Evolutionary conservation across 2,888 invertebrate species (phyloP), one percentile per base, ranked within the genome.

Genomic region (Ethmia dodecea): DNA sequence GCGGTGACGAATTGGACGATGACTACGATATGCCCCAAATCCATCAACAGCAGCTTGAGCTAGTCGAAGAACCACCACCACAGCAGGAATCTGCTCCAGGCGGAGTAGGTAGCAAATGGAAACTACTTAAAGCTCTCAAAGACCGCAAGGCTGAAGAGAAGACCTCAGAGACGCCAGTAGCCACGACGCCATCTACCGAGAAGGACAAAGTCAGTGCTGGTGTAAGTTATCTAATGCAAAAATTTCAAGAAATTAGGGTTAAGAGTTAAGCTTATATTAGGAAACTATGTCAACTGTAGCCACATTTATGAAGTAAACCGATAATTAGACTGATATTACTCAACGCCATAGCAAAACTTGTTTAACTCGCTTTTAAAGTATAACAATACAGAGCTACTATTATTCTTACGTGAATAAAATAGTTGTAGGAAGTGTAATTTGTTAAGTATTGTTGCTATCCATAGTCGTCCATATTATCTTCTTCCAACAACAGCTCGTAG

Each of bases 61-160:
- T 57, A n/a, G 58, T 15, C 15, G 68, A 74, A 26, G 68, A 74
- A 26, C 66, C 69, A 28, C 69, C 68, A 3, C 84, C 74, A 1
- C 86, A 78, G 37, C 87, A 86, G 43, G 87, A 86, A 25, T 88
- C 88, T 29, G 90, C 89, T 8, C 31, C 15, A 13, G 39, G 39
- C 20, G 38, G 38, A 11, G 88, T 92, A 33, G 92, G 94, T 5
- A 95, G 95, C 62, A 95, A 95, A 70, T 96, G 96, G 96, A 96
- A 96, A 69, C 87, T 96, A 28, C 76, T 96, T 2, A 96, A 96
- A 75, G 95, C 96, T 1, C 74, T 96, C 15, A 96, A 96, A 66
- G 96, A 96, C 58, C 89, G 93, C 42, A 96, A 96, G 79, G 94
- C 95, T 2, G 96, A 96, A 71, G 95, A 96, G 57, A 94, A 92